These are phyloP conservation scores for Aphelenchoides bicaudatus DNA, from an alignment of 2,888 invertebrate species.

Conservation along the genomic window DNA sequence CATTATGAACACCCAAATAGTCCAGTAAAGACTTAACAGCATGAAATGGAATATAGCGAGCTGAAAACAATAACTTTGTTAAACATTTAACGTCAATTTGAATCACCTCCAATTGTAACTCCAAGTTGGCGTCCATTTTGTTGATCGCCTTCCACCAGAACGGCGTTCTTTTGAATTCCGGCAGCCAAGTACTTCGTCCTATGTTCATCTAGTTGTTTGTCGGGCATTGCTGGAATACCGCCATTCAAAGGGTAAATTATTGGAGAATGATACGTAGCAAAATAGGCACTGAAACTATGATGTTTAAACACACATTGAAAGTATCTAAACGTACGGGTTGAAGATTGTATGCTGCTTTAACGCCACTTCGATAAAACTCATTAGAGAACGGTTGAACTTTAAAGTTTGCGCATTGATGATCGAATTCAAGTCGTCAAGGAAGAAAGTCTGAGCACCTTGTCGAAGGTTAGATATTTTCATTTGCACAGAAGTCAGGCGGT, in stretches of 20 bases:
- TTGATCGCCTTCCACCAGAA: neutral
- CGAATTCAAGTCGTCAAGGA: neutral
- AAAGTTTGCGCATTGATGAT: neutral
- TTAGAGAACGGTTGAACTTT: neutral
- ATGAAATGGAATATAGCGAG: neutral
- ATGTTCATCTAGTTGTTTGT: neutral
- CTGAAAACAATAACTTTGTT: neutral
- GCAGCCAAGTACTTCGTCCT: neutral
- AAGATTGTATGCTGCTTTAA: neutral
- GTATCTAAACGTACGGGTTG: neutral
- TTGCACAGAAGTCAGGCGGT: too few species aligned
- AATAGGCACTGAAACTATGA: too few species aligned
- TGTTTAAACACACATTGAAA: too few species aligned
- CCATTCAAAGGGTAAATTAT: neutral
- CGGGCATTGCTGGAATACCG: neutral
- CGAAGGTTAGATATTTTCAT: too few species aligned
- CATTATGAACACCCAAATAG: neutral
- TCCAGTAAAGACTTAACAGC: neutral
- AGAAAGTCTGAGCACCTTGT: too few species aligned
- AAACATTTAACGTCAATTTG: neutral
- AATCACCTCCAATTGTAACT: neutral
- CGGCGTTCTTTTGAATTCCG: neutral
- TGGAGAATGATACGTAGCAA: neutral
- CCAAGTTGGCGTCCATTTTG: too few species aligned
- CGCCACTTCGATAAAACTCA: neutral